Base-by-base conservation (phyloP, 2,113 vertebrate species). In the Oncorhynchus kisutch region DNA sequence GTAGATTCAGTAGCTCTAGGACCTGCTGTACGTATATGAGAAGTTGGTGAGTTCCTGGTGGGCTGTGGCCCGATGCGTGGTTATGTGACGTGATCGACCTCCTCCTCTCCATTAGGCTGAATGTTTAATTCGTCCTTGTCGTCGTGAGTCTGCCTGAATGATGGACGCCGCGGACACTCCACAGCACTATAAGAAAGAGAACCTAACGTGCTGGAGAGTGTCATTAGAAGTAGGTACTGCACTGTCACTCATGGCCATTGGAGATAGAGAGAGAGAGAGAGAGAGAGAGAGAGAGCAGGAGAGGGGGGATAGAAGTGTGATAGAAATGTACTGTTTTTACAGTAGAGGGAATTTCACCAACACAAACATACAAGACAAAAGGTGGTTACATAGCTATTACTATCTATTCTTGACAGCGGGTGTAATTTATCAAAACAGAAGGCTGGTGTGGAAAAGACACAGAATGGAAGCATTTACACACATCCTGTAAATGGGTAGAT, bases 41-140 rank as follows among this genome's bases (percentile, higher is more conserved):
- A 68, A 74, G 75, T 45, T 29, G n/a, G 67, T 67, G n/a, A 71
- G 51, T 76, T 79, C 29, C 24, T 45, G 39, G 71, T 78, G 54
- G 57, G 67, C 76, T 65, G 71, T 71, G 71, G 74, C 77, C 78
- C 71, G 31, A 62, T 74, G 74, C 74, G 67, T 12, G 18, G 66
- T 66, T 62, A 34, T 39, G 75, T 78, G 73, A 77, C 82, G 75
- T 54, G 60, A 70, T 51, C 3, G 45, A 62, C 81, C 73, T 82
- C 72, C 75, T 49, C 69, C 75, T 73, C 68, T 87, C 89, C 88
- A 93, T 90, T 89, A 87, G 79, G 76, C 60, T 87, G 82, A 88
- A 91, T 88, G 86, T 85, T 89, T 89, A 78, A 90, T 90, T 83
- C 13, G 72, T 82, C 84, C 81, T 86, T 85, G 91, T 88, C 85